Conservation (phyloP, 2,113 vertebrate species). For the Syrmaticus mikado region DNA sequence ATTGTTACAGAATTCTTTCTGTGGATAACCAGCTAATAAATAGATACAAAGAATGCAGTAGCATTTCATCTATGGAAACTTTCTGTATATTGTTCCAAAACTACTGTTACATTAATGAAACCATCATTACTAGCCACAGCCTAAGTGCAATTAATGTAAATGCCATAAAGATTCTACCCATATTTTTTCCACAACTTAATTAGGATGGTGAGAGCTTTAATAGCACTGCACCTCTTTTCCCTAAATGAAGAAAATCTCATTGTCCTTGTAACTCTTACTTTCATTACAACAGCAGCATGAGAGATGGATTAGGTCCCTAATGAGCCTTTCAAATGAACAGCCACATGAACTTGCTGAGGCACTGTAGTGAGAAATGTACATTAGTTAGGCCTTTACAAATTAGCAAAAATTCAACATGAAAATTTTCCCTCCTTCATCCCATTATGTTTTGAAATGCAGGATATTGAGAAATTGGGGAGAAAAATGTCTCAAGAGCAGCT, state of each 20-base stretch:
- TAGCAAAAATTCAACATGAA: slow-evolving; percentile 26
- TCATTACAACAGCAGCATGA: slow-evolving; percentile 43
- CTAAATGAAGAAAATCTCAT: slow-evolving; percentile 57
- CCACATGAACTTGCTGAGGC: slow-evolving; percentile 26
- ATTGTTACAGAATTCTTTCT: neutral
- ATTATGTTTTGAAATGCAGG: neutral
- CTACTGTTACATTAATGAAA: slow-evolving; percentile 45
- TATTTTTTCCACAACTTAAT: slow-evolving; percentile 45
- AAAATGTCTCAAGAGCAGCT: neutral
- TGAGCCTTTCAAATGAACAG: slow-evolving; percentile 7
- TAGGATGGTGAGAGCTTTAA: slow-evolving; percentile 48
- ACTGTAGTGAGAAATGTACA: slow-evolving; percentile 23
- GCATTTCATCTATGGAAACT: neutral
- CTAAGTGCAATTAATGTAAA: slow-evolving; percentile 42
- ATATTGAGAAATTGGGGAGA: neutral
- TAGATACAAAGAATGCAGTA: neutral
- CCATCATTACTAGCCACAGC: neutral
- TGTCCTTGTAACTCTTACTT: slow-evolving; percentile 45
- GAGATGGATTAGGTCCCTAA: slow-evolving; percentile 59
- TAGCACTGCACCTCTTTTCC: slow-evolving; percentile 1
- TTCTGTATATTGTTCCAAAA: slow-evolving; percentile 1
- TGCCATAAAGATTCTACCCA: slow-evolving; percentile 7
- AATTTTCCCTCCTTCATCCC: neutral
- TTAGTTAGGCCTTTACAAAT: slow-evolving; percentile 68
- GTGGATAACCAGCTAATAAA: neutral